phyloP scores from a whole-genome alignment of 2,888 invertebrate genomes.

The Xanthia togata region DNA sequence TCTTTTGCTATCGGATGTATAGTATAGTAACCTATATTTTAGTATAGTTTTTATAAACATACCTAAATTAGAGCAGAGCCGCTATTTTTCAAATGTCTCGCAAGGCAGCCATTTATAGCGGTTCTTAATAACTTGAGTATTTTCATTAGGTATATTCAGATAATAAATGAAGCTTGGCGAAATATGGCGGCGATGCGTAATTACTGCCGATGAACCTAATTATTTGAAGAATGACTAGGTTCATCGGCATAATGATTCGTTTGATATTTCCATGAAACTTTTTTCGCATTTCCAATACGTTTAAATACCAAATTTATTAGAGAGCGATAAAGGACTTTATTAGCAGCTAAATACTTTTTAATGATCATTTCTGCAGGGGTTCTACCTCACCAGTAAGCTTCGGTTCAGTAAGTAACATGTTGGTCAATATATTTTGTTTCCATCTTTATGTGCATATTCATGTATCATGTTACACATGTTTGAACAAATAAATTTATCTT shows the following conservation, averaged over 20 bases:
- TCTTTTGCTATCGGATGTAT: background rate
- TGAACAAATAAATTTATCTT: no score
- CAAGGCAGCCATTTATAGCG: constrained; percentile 31
- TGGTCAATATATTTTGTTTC: no score
- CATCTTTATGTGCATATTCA: no score
- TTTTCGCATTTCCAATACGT: constrained; percentile 8
- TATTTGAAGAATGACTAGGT: constrained; percentile 53
- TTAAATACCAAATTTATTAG: constrained; percentile 5
- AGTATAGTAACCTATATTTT: background rate
- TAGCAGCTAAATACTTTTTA: no score
- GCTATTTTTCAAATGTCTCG: constrained; percentile 18
- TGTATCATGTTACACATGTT: no score
- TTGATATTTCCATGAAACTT: constrained; percentile 44
- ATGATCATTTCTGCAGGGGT: no score
- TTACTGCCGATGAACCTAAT: constrained; percentile 56
- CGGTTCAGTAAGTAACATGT: no score
- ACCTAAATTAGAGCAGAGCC: background rate
- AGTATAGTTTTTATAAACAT: constrained; percentile 11
- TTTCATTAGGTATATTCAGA: constrained; percentile 51
- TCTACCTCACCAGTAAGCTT: background rate
- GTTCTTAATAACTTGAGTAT: constrained; percentile 52
- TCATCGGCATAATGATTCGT: constrained; percentile 58
- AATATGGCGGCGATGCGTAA: constrained; percentile 53
- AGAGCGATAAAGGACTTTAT: background rate
- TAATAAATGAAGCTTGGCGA: constrained; percentile 50